phyloP scores from a whole-genome alignment of 92 coral and sea anemone genomes.

The Zoanthus gigantus region DNA sequence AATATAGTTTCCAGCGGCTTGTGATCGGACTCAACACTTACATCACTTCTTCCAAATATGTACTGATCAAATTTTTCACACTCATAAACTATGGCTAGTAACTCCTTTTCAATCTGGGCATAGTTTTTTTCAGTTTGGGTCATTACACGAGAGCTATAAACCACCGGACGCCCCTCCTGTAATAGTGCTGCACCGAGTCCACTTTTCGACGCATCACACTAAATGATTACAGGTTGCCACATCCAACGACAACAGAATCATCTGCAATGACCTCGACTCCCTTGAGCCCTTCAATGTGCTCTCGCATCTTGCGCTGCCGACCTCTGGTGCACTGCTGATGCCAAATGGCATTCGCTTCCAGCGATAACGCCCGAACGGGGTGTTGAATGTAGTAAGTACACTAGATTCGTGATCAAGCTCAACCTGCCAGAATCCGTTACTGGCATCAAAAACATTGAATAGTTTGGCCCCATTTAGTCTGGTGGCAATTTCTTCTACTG shows the following conservation, averaged over 20 bases:
- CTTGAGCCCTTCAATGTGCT: conserved; percentile 28
- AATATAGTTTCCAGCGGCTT: too few relatives aligned
- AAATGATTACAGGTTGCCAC: background rate
- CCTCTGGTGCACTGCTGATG: conserved; percentile 29
- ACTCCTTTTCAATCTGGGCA: too few relatives aligned
- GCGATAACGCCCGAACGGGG: conserved; percentile 54
- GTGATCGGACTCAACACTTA: too few relatives aligned
- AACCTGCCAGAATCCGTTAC: conserved; percentile 48
- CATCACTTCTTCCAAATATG: too few relatives aligned
- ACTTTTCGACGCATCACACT: too few relatives aligned
- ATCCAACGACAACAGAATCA: conserved; percentile 56
- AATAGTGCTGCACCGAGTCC: too few relatives aligned
- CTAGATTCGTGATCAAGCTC: conserved; percentile 49
- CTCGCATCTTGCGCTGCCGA: conserved; percentile 45
- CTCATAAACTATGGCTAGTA: too few relatives aligned
- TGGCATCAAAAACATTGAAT: conserved; percentile 45
- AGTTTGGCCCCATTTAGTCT: conserved; percentile 37
- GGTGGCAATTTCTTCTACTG: conserved; percentile 49
- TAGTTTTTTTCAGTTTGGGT: too few relatives aligned
- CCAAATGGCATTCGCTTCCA: conserved; percentile 50
- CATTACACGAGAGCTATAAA: too few relatives aligned
- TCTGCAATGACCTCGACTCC: conserved; percentile 61
- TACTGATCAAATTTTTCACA: too few relatives aligned
- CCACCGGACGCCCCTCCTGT: too few relatives aligned
- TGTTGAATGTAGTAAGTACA: conserved; percentile 43